Percentiles rank a stretch among this genome's conserved stretches.
Evolutionary conservation across 2,888 invertebrate genomes (phyloP).

Genomic region (Saturnia pavonia): DNA sequence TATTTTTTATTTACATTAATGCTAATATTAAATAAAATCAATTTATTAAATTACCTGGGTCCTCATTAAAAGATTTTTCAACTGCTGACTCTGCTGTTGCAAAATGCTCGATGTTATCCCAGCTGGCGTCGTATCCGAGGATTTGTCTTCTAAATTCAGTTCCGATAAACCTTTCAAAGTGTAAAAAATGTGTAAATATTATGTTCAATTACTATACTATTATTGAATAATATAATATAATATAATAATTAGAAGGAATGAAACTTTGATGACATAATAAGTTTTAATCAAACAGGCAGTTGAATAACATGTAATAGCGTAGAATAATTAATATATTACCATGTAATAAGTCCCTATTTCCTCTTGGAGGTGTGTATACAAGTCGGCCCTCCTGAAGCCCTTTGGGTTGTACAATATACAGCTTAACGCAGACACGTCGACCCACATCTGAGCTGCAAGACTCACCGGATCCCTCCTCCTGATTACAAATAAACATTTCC

Average conservation of each 20-base stretch:
- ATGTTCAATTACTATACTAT: too few relatives aligned
- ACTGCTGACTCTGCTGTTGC: constrained; percentile 77
- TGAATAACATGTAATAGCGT: background rate
- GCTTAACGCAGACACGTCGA: constrained; percentile 54
- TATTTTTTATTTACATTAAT: too few relatives aligned
- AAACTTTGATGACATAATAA: background rate
- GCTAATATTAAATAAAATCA: too few relatives aligned
- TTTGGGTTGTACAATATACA: constrained; percentile 93
- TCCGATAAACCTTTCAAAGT: constrained; percentile 48
- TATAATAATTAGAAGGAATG: too few relatives aligned
- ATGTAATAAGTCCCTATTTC: constrained; percentile 33
- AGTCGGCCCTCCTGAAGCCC: constrained; percentile 93
- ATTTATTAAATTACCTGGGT: constrained; percentile 53
- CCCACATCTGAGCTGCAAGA: constrained; percentile 27
- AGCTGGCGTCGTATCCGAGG: constrained; percentile 39
- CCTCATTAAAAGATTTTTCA: constrained; percentile 73
- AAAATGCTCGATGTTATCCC: constrained; percentile 62
- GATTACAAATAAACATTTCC: constrained; percentile 18
- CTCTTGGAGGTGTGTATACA: constrained; percentile 77
- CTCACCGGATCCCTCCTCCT: constrained; percentile 36
- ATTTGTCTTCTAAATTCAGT: constrained; percentile 49
- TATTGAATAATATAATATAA: background rate
- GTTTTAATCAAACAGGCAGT: background rate
- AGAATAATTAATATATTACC: constrained; percentile 47
- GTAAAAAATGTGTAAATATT: background rate